Conservation (phyloP, 1,140 invertebrate species). For the Patella vulgata region DNA sequence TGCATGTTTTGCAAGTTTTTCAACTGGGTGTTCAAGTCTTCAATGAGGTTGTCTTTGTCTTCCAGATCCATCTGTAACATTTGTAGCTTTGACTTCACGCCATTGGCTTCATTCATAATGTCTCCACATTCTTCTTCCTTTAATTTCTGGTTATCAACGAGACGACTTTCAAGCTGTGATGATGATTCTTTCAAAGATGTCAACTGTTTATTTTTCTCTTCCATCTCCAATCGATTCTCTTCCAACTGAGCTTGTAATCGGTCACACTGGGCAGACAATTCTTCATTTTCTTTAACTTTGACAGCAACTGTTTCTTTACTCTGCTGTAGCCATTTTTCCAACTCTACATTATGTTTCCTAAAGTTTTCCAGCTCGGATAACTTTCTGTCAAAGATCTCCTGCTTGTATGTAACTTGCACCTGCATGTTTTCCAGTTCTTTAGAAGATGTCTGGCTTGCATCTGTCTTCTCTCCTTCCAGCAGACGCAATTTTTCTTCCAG, state of each 20-base stretch:
- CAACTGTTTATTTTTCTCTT: slow-evolving; percentile 20
- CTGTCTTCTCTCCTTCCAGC: slow-evolving; percentile 11
- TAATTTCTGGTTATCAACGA: slow-evolving; percentile 1
- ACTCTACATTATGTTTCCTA: slow-evolving; percentile 7
- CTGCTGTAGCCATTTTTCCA: slow-evolving; percentile 10
- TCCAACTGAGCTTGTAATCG: background rate
- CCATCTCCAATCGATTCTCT: slow-evolving; percentile 16
- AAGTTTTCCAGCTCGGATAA: slow-evolving; percentile 17
- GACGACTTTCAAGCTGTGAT: slow-evolving; percentile 9
- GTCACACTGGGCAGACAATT: background rate
- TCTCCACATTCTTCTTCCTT: slow-evolving; percentile 1
- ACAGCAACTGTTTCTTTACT: background rate
- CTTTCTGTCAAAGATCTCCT: slow-evolving; percentile 23
- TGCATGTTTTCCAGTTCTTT: slow-evolving; percentile 23
- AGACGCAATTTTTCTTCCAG: slow-evolving; percentile 23
- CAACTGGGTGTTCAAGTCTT: slow-evolving; percentile 10
- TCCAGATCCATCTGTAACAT: slow-evolving; percentile 18
- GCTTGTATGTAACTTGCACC: slow-evolving; percentile 25
- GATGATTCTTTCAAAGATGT: slow-evolving; percentile 7
- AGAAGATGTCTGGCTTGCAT: background rate
- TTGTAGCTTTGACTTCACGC: slow-evolving; percentile 12
- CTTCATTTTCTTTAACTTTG: background rate
- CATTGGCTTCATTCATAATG: background rate
- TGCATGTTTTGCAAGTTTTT: slow-evolving; percentile 14
- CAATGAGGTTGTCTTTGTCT: slow-evolving; percentile 12